Conservation (phyloP, 2,888 invertebrate species). For the Elegia similella region DNA sequence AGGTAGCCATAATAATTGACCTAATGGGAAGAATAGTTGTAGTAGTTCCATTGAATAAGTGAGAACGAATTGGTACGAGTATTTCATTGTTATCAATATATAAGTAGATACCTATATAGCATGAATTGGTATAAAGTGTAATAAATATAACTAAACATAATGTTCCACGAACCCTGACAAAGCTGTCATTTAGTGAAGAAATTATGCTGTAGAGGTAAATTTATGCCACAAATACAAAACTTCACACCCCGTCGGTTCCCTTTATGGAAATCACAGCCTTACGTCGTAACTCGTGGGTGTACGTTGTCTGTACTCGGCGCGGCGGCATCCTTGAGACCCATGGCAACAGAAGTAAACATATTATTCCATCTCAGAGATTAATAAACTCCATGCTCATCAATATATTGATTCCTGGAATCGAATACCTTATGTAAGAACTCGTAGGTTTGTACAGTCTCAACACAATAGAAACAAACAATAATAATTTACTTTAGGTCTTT, state of each 20-base stretch:
- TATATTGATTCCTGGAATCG: neutral
- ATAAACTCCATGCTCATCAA: neutral
- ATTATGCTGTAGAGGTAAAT: conserved; percentile 21
- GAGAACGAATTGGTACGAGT: too few species aligned
- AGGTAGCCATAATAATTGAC: too few species aligned
- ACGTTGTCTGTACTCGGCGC: conserved; percentile 33
- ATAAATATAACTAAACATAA: too few species aligned
- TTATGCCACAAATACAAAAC: conserved; percentile 36
- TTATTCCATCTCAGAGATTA: neutral
- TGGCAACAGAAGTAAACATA: conserved; percentile 6
- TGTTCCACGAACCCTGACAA: neutral
- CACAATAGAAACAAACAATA: too few species aligned
- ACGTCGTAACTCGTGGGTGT: conserved; percentile 37
- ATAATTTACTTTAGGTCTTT: too few species aligned
- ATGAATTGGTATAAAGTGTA: too few species aligned
- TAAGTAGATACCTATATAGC: too few species aligned
- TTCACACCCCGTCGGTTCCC: conserved; percentile 57
- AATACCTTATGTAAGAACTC: neutral
- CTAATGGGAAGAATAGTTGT: too few species aligned
- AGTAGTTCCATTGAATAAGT: too few species aligned
- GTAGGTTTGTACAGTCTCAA: too few species aligned
- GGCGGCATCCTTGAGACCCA: conserved; percentile 19
- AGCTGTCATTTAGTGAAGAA: neutral
- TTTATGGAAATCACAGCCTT: conserved; percentile 49
- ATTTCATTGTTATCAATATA: too few species aligned